Evolutionary conservation across 2,113 vertebrate species (phyloP).

Genomic region (Rana temporaria): DNA sequence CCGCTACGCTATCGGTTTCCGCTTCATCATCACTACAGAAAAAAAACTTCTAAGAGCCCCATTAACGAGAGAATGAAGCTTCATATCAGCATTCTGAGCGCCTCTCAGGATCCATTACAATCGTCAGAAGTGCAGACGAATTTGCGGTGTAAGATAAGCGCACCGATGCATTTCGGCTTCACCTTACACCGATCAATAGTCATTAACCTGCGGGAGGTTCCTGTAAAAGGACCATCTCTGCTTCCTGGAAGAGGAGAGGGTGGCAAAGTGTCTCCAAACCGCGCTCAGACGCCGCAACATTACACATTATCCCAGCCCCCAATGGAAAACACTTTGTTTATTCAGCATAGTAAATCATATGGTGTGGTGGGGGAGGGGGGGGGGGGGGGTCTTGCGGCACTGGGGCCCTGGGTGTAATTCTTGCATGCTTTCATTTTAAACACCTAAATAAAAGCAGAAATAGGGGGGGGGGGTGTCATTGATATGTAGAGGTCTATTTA

Average conservation of each 20-base stretch:
- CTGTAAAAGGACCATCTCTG: neutral
- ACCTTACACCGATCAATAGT: conserved; percentile 53
- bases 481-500: too few relatives aligned
- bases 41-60: neutral
- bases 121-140: conserved; percentile 41
- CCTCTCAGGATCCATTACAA: conserved; percentile 36
- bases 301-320: too few relatives aligned
- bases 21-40: neutral
- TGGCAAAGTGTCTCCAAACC: neutral
- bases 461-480: too few relatives aligned
- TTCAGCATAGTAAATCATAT: neutral
- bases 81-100: neutral
- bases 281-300: neutral
- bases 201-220: conserved; percentile 49
- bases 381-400: too few relatives aligned
- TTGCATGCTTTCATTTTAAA: too few relatives aligned
- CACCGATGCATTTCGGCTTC: neutral
- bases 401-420: too few relatives aligned
- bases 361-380: neutral
- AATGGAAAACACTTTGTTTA: neutral
- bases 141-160: conserved; percentile 38
- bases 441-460: too few relatives aligned
- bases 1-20: too few relatives aligned
- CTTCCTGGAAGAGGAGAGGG: neutral
- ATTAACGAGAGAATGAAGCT: neutral